Evolutionary conservation across 2,113 vertebrate genomes (phyloP), one percentile per base, ranked within the genome.

Genomic region (Aix galericulata): DNA sequence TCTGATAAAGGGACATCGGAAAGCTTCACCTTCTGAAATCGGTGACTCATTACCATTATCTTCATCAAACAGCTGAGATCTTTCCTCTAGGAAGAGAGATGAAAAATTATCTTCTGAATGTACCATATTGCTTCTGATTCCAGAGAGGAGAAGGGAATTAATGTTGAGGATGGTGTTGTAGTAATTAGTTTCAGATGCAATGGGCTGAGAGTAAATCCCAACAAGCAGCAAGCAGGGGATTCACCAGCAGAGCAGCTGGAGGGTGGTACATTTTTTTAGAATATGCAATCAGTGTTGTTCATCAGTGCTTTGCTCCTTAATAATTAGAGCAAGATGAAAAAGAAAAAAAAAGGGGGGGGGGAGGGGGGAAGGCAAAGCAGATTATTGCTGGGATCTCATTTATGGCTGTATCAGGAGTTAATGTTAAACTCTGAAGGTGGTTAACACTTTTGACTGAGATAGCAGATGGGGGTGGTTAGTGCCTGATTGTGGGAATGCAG

Each of bases 1-100:
- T 91, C 91, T 95, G 89, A 89, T 90, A 95, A 96, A 96, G 40
- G 89, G 79, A 87, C 31, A 20, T 62, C 20, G n/a, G 90, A 82
- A 83, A 90, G 29, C 66, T 95, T 96, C 92, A 91, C 96, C 96
- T 96, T 91, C 94, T 85, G 90, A 92, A 95, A 95, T 62, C 67
- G 89, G 83, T 93, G 80, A 86, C 91, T 95, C 89, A 97, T 83
- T 78, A 38, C 93, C 52, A 79, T 97, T 91, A 89, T 95, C 76
- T 90, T 66, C 40, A 42, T 82, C 56, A 67, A 93, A 89, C 79
- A 44, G 29, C 95, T 81, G 82, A 85, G 53, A 79, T 88, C 74
- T 73, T 93, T 84, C 78, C 48, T 86, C 92, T 63, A 84, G 76
- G 84, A 96, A 84, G 31, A 36, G 58, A 94, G 91, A 95, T 91